Evolutionary conservation across 2,888 invertebrate species (phyloP), one percentile per base, ranked within the genome.

Genomic region (Cosmopolites sordidus): DNA sequence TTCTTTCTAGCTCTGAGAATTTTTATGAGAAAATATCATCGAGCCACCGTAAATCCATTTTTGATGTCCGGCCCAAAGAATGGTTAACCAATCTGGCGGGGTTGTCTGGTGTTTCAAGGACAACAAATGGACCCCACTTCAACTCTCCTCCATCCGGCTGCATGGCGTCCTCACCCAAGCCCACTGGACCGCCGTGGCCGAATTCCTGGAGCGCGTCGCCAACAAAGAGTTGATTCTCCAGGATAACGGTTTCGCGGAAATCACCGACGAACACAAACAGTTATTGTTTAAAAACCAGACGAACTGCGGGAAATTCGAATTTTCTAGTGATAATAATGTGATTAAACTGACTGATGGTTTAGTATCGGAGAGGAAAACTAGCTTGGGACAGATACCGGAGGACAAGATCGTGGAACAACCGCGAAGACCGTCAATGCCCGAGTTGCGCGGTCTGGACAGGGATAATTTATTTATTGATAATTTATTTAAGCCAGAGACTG

Each of bases 81-180:
- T 83, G 83, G 81, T 82, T 72, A 81, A 82, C 60, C 78, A 80
- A 71, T 60, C 59, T 47, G 80, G 80, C 72, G 80, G 80, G 72
- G 82, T 83, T 65, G 83, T 83, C 71, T 83, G 83, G 83, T 83
- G 83, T 77, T 76, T 80, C 70, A 80, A 82, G 73, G 81, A 83
- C 76, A 81, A 83, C 74, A 80, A 80, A 71, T 81, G 83, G 77
- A 79, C 83, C 69, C 83, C 84, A 61, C 79, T 83, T 60, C 82
- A 83, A 71, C 76, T 84, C 62, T 82, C 83, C 54, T 83, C 83
- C 64, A 83, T 84, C 61, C 76, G 82, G 63, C 77, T 84, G 64
- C 82, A 83, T 70, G 83, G 83, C 56, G 79, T 79, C 54, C 77
- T 83, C 56, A 83, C 83, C 18, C 80, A 82, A 64, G 82, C 82